Conservation (phyloP, 2,888 invertebrate genomes). For the Cantharis lateralis region DNA sequence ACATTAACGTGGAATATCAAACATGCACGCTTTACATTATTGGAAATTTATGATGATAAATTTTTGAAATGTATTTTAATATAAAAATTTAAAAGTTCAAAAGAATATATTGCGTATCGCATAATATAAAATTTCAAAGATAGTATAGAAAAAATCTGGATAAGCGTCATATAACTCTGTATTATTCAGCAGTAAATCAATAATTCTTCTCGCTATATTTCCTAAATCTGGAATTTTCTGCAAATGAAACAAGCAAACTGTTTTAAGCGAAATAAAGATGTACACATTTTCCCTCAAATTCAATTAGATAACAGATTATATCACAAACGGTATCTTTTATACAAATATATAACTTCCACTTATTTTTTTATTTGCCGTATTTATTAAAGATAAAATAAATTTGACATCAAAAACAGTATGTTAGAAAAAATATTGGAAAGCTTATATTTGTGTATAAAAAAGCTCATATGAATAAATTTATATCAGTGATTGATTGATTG, state of each 20-base stretch:
- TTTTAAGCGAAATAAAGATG: conserved; percentile 1
- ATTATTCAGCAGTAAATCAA: conserved; percentile 4
- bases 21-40: background rate
- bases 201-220: conserved; percentile 4
- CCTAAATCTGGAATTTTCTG: background rate
- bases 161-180: conserved; percentile 5
- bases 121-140: conserved; percentile 3
- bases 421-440: background rate
- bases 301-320: background rate
- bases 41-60: background rate
- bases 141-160: conserved; percentile 3
- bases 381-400: background rate
- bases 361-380: background rate
- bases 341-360: background rate
- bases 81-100: background rate
- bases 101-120: conserved; percentile 2
- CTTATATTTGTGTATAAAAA: background rate
- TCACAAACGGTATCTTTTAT: background rate
- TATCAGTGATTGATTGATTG: background rate
- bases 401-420: background rate
- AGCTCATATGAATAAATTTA: background rate
- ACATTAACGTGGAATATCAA: background rate
- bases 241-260: conserved; percentile 2
- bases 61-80: background rate
- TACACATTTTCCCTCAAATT: background rate